Conservation (phyloP, 35 echinoderm and acorn worm species). For the Amphiura filiformis region DNA sequence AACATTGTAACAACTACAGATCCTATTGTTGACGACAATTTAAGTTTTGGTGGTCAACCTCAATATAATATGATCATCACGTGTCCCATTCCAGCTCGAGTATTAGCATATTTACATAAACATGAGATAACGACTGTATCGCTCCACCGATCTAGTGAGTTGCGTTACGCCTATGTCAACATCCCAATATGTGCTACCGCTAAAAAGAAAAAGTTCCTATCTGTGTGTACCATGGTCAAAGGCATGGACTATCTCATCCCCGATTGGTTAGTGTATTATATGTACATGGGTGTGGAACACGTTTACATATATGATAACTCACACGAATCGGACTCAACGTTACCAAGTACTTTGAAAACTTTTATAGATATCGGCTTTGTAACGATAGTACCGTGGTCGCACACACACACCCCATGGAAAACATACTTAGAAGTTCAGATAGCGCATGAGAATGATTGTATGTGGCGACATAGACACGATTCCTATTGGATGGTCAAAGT, state of each 20-base stretch:
- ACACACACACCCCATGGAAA: conserved; percentile 59
- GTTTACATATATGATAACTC: conserved; percentile 84
- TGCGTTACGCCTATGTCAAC: conserved; percentile 20
- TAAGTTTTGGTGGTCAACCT: conserved; percentile 77
- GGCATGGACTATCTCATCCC: conserved; percentile 70
- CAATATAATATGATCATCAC: conserved; percentile 77
- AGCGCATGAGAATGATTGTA: conserved; percentile 78
- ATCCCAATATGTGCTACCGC: conserved; percentile 32
- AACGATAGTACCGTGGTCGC: conserved; percentile 74
- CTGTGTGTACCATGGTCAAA: conserved; percentile 89
- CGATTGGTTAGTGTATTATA: conserved; percentile 73
- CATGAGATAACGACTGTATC: not conserved
- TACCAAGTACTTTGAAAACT: conserved; percentile 10
- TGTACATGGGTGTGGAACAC: conserved; percentile 79
- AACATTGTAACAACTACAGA: conserved; percentile 42
- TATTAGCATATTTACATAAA: conserved; percentile 20
- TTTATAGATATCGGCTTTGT: conserved; percentile 60
- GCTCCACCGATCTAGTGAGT: not conserved
- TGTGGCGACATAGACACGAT: conserved; percentile 58
- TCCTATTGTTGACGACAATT: conserved; percentile 57
- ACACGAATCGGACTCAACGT: conserved; percentile 19
- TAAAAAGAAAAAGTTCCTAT: conserved; percentile 49
- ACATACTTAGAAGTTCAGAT: conserved; percentile 86
- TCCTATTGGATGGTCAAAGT: conserved; percentile 74
- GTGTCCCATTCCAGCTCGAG: conserved; percentile 44